Evolutionary conservation across 1,140 invertebrate genomes (phyloP).

Genomic region (Drosophila rufa): DNA sequence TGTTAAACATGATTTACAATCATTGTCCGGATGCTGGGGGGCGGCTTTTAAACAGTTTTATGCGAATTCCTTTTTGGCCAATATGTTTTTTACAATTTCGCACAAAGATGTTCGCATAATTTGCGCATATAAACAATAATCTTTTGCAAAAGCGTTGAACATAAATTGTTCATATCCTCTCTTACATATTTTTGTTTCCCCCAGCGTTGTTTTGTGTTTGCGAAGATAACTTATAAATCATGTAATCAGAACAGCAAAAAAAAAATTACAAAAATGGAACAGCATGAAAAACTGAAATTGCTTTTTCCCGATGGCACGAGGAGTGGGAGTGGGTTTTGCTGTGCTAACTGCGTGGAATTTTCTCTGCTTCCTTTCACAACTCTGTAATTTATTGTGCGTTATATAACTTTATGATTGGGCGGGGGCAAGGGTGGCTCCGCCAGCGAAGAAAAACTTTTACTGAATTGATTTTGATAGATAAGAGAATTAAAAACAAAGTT

Average conservation of each 20-base stretch:
- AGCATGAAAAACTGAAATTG: conserved; percentile 81
- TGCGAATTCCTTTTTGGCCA: conserved; percentile 51
- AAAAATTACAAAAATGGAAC: conserved; percentile 43
- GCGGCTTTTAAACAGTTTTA: conserved; percentile 44
- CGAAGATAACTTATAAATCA: conserved; percentile 83
- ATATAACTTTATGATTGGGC: conserved; percentile 76
- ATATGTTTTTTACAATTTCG: conserved; percentile 57
- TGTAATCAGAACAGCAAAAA: conserved; percentile 72
- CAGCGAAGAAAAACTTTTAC: conserved; percentile 28
- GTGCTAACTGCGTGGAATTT: conserved; percentile 59
- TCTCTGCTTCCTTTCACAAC: conserved; percentile 61
- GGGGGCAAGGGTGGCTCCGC: conserved; percentile 37
- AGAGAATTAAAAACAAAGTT: conserved; percentile 45
- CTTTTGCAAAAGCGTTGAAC: conserved; percentile 67
- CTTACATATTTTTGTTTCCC: conserved; percentile 4
- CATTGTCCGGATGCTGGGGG: conserved; percentile 11
- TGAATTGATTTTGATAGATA: conserved; percentile 62
- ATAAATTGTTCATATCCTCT: conserved; percentile 70
- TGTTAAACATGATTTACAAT: conserved; percentile 76
- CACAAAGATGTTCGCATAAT: conserved; percentile 57
- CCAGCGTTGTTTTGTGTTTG: conserved; percentile 47
- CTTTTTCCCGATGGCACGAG: conserved; percentile 46
- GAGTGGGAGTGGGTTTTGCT: conserved; percentile 15
- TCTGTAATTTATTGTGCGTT: conserved; percentile 83
- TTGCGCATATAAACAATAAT: conserved; percentile 79